Conservation (phyloP, 2,113 vertebrate genomes). For the Petromus typicus region DNA sequence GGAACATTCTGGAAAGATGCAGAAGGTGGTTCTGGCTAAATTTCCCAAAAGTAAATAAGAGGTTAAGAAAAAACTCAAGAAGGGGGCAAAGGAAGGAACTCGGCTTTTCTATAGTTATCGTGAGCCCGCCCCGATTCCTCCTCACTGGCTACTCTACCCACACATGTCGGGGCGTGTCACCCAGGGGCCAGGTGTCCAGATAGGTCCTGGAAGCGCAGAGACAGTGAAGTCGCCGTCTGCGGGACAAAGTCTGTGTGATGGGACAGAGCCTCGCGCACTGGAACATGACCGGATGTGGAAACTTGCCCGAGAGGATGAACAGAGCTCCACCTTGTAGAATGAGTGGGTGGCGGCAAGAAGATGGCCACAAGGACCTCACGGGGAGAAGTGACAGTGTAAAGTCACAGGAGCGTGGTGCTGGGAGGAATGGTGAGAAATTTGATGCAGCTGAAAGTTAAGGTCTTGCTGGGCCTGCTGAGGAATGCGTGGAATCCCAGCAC, state of each 20-base stretch:
- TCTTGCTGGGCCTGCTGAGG: background rate
- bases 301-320: background rate
- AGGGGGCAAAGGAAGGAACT: rapidly evolving
- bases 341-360: background rate
- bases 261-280: background rate
- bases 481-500: background rate
- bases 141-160: rapidly evolving
- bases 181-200: rapidly evolving
- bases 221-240: rapidly evolving
- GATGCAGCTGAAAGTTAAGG: background rate
- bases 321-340: background rate
- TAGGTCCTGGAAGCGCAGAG: background rate
- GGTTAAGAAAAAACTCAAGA: background rate
- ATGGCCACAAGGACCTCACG: rapidly evolving
- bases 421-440: background rate
- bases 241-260: rapidly evolving
- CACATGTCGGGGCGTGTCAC: rapidly evolving
- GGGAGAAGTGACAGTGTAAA: background rate
- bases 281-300: rapidly evolving
- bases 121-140: rapidly evolving
- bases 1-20: slow-evolving; percentile 8
- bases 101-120: rapidly evolving
- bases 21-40: slow-evolving; percentile 10
- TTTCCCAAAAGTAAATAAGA: slow-evolving; percentile 30
- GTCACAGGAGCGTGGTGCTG: rapidly evolving